Evolutionary conservation across 2,888 invertebrate species (phyloP), one percentile per base, ranked within the genome.

Genomic region (Limnephilus lunatus): DNA sequence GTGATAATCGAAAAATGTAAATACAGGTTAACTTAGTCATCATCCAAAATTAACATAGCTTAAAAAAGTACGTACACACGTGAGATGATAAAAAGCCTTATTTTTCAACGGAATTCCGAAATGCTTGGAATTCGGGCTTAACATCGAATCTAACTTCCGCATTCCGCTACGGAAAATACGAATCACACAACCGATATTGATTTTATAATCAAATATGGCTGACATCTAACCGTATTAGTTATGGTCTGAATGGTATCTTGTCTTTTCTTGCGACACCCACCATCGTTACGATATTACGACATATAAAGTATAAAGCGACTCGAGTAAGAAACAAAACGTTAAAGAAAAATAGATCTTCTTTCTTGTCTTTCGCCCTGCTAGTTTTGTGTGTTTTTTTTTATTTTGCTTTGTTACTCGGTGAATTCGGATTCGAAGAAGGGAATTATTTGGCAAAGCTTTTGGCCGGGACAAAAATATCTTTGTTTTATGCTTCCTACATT

Each of bases 131-230:
- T 68, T 68, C 7, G 68, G 9, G 68, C 25, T 68, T 7, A 68
- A n/a, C 68, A 15, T 15, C 53, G 3, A 19, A 68, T 68, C 25
- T 68, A 25, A 25, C 9, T 68, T 68, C 68, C 68, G 68, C 68
- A 25, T 25, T 25, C 68, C 68, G 25, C 68, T 25, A 7, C 25
- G 68, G n/a, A 68, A 68, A 68, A 25, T 53, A 53, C 68, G 44
- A 44, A 86, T 86, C 86, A 48, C 86, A 39, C 86, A 86, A n/a
- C 39, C 25, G 86, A 86, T 86, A 86, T 86, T 48, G 86, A 86
- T 86, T 86, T 86, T 44, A 44, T 86, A 86, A 86, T 86, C 86
- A 86, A 86, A 86, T 44, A 86, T 86, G 86, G 86, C 86, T 44
- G 86, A 44, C 86, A 86, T 25, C n/a, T 86, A 86, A 48, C 86